A percentile compares a stretch with the other conserved stretches of the same genome.
Conservation (phyloP, 2,888 invertebrate genomes). For the Torymus texanus region DNA sequence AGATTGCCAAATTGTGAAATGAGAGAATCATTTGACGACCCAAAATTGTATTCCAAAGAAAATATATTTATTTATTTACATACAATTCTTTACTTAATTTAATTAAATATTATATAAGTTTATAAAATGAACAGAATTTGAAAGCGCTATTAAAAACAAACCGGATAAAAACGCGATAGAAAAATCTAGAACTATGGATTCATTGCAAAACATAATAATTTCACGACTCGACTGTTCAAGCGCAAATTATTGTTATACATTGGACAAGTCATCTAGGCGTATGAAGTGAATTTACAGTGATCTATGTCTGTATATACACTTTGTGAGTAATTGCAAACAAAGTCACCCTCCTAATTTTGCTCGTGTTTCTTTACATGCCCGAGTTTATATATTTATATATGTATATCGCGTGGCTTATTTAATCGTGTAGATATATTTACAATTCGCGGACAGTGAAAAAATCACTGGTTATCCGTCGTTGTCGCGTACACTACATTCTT, state of each 20-base stretch:
- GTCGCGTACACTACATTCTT: too few species aligned
- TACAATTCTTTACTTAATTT: conserved; percentile 41
- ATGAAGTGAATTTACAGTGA: conserved; percentile 19
- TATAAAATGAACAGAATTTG: conserved; percentile 21
- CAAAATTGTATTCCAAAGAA: conserved; percentile 39
- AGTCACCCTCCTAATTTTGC: conserved; percentile 34
- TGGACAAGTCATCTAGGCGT: not conserved
- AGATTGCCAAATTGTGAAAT: conserved; percentile 21
- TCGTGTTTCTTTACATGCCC: conserved; percentile 21
- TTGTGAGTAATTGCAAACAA: not conserved
- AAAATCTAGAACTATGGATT: conserved; percentile 6
- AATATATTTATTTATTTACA: conserved; percentile 48
- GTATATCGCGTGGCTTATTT: conserved; percentile 8
- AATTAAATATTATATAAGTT: conserved; percentile 23
- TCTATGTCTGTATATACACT: not conserved
- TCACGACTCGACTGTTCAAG: too few species aligned
- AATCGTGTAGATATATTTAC: conserved; percentile 31
- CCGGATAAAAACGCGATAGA: conserved; percentile 2
- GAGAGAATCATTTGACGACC: conserved; percentile 36
- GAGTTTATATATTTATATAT: not conserved
- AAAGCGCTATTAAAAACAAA: conserved; percentile 2
- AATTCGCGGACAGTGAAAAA: not conserved
- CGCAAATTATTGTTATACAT: too few species aligned
- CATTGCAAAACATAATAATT: too few species aligned
- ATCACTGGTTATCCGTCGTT: too few species aligned